Conservation (phyloP, 2,888 invertebrate species). For the Carterocephalus palaemon region DNA sequence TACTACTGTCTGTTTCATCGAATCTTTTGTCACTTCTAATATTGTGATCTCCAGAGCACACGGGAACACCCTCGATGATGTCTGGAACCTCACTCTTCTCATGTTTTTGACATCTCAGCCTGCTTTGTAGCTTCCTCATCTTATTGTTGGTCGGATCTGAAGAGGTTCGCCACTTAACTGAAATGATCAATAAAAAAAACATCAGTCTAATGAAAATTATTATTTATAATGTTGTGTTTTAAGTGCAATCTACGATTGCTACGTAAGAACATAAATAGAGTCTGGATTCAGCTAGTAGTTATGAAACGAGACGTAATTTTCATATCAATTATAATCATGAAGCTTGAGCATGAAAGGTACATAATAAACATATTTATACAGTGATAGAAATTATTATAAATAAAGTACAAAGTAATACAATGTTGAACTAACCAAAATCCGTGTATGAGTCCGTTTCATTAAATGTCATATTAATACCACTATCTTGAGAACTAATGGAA, state of each 20-base stretch:
- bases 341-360: too few relatives aligned
- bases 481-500: conserved; percentile 87
- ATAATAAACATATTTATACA: too few relatives aligned
- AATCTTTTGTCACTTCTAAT: conserved; percentile 50
- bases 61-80: conserved; percentile 75
- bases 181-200: conserved; percentile 26
- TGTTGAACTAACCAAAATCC: conserved; percentile 59
- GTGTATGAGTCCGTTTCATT: conserved; percentile 82
- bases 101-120: conserved; percentile 64
- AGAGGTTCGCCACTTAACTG: conserved; percentile 62
- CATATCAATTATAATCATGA: conserved; percentile 1
- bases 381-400: too few relatives aligned
- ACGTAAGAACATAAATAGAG: conserved; percentile 21
- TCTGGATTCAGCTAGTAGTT: conserved; percentile 27
- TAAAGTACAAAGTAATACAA: neutral
- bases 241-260: neutral
- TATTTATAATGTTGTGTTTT: conserved; percentile 6
- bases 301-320: conserved; percentile 26
- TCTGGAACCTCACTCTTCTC: conserved; percentile 75
- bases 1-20: conserved; percentile 46
- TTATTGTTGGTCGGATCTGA: conserved; percentile 63
- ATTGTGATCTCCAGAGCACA: conserved; percentile 62
- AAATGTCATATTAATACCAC: conserved; percentile 86
- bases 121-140: conserved; percentile 57
- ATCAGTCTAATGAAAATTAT: neutral